Percentiles rank a stretch among this genome's conserved stretches.
phyloP scores from a whole-genome alignment of 2,888 invertebrate genomes.

The Torymus tubicola region DNA sequence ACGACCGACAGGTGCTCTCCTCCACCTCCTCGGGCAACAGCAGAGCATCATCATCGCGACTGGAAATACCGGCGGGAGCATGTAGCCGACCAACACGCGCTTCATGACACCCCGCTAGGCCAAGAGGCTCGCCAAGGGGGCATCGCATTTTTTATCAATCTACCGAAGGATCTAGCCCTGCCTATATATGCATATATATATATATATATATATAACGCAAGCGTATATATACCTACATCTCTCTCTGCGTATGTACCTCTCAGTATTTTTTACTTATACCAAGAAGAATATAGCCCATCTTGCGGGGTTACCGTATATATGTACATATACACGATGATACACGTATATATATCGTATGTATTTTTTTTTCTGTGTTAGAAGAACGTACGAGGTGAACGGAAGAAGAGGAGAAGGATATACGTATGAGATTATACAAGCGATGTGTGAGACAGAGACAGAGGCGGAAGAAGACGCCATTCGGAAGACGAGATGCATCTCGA shows the following conservation, averaged over 20 bases:
- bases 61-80: background rate
- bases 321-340: too few relatives aligned
- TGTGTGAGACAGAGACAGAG: background rate
- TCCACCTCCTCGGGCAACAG: background rate
- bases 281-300: too few relatives aligned
- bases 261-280: too few relatives aligned
- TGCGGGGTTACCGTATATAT: too few relatives aligned
- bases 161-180: constrained; percentile 38
- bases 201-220: too few relatives aligned
- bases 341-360: too few relatives aligned
- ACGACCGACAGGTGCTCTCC: constrained; percentile 2
- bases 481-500: constrained; percentile 74
- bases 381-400: background rate
- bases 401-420: background rate
- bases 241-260: too few relatives aligned
- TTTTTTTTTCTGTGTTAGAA: background rate
- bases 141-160: constrained; percentile 73
- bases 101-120: constrained; percentile 74
- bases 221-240: too few relatives aligned
- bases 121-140: constrained; percentile 76
- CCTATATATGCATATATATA: background rate
- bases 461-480: constrained; percentile 68
- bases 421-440: too few relatives aligned
- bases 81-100: constrained; percentile 67
- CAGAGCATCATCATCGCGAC: background rate